Percentiles rank a stretch among this genome's conserved stretches.
Evolutionary conservation across 2,888 invertebrate genomes (phyloP).

Genomic region (Platerodrilus igneus): DNA sequence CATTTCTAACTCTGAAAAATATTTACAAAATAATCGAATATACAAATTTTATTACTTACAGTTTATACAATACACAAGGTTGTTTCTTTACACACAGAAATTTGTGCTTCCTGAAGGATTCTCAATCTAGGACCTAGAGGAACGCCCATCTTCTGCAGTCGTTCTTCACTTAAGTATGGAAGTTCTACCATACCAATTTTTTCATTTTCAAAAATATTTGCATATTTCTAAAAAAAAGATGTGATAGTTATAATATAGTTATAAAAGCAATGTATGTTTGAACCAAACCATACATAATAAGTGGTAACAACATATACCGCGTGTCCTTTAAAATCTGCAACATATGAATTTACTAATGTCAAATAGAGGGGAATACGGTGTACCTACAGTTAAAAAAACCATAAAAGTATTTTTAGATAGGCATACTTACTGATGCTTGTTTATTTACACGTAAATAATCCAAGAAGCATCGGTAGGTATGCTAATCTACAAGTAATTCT

Average conservation of each 20-base stretch:
- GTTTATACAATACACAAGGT: constrained; percentile 60
- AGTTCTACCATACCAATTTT: constrained; percentile 86
- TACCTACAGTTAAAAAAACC: no score
- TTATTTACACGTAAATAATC: no score
- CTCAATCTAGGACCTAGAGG: constrained; percentile 83
- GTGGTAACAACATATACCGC: no score
- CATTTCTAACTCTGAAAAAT: constrained; percentile 15
- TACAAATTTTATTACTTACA: neutral
- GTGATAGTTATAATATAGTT: neutral
- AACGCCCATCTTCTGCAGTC: constrained; percentile 82
- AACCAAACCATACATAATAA: neutral
- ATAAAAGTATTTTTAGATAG: no score
- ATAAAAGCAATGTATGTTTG: neutral
- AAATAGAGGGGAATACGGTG: no score
- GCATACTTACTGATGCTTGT: no score
- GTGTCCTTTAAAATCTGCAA: no score
- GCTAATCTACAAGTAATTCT: no score
- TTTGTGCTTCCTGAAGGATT: constrained; percentile 81
- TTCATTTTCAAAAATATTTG: constrained; percentile 75
- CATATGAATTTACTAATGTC: no score
- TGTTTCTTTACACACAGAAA: constrained; percentile 59
- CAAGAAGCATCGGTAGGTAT: no score
- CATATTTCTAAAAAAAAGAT: constrained; percentile 71
- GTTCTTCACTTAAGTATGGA: constrained; percentile 85
- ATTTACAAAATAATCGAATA: neutral